These are phyloP conservation scores for Zoanthus gigantus DNA, from an alignment of 92 coral and sea anemone species.

Conservation along the genomic window DNA sequence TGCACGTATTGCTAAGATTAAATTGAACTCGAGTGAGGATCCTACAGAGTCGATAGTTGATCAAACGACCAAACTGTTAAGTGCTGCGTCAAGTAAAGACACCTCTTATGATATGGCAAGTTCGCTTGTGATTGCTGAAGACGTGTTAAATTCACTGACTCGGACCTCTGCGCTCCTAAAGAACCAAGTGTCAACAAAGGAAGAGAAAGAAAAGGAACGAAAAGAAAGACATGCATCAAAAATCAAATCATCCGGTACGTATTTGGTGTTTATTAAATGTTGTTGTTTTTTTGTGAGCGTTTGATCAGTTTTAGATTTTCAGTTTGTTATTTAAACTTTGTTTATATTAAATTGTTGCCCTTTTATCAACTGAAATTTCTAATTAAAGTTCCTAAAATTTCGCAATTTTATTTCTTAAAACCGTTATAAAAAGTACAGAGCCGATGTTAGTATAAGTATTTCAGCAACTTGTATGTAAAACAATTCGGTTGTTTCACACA, in stretches of 20 bases:
- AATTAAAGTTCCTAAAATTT: too few species aligned
- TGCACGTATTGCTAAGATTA: slow-evolving; percentile 81
- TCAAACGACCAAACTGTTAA: slow-evolving; percentile 82
- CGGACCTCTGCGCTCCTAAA: slow-evolving; percentile 82
- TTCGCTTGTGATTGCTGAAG: slow-evolving; percentile 76
- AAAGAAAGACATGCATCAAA: slow-evolving; percentile 66
- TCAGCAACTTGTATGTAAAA: too few species aligned
- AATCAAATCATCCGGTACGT: slow-evolving; percentile 75
- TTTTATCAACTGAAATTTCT: too few species aligned
- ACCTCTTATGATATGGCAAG: slow-evolving; percentile 66
- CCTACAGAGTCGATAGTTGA: slow-evolving; percentile 82
- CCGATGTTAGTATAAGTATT: too few species aligned
- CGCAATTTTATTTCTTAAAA: too few species aligned
- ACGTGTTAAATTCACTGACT: slow-evolving; percentile 84
- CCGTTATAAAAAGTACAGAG: too few species aligned
- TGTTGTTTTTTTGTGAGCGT: too few species aligned
- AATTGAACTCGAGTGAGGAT: slow-evolving; percentile 78
- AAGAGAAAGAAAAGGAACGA: slow-evolving; percentile 71
- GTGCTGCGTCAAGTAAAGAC: slow-evolving; percentile 72
- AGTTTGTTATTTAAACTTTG: neutral
- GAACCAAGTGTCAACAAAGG: slow-evolving; percentile 64
- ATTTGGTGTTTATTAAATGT: neutral
- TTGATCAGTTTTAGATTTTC: too few species aligned
- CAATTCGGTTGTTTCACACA: too few species aligned
- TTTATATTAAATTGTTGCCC: neutral